Evolutionary conservation across 2,888 invertebrate species (phyloP), one percentile per base, ranked within the genome.

Genomic region (Drosophila histrio): DNA sequence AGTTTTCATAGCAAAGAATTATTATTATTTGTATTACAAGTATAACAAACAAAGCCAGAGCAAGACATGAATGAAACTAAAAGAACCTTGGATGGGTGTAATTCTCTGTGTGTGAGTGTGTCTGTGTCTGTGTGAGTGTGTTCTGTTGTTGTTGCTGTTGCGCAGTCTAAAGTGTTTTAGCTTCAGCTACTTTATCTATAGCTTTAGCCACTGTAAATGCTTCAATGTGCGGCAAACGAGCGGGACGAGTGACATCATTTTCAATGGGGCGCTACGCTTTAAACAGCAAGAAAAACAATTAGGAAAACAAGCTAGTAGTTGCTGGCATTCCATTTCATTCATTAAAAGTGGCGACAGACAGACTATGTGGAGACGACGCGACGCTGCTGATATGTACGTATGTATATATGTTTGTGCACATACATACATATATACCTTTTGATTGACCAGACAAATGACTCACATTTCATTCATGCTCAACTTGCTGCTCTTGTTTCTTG

Each of bases 321-420:
- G 59, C 65, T 68, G 81, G 76, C 78, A 82, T 84, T 76, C 67
- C 71, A 75, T 77, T 87, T 84, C 88, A 88, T 88, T 86, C 87
- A 88, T 87, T 86, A 87, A 88, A 81, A 65, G 72, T 72, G 88
- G 78, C 83, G 85, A 86, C 84, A 78, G 79, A 86, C 84, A 67
- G 79, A 72, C 79, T 71, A 71, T 69, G 65, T 59, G 83, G 83
- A 82, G 83, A 82, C 81, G 68, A 66, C 54, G 53, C 62, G 61
- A 61, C 60, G 57, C 63, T 53, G 28, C 22, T 17, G 19, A 57
- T 11, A 24, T 5, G 15, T 39, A 15, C 21, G 39, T 24, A 44
- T 28, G 15, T 15, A 24, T 36, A 1, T 15, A 15, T 32, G 17
- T 22, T 7, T 30, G 38, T 26, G 5, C 17, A 22, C 8, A 15